Evolutionary conservation across 1,140 invertebrate genomes (phyloP).

Genomic region (Zaprionus gabonicus): DNA sequence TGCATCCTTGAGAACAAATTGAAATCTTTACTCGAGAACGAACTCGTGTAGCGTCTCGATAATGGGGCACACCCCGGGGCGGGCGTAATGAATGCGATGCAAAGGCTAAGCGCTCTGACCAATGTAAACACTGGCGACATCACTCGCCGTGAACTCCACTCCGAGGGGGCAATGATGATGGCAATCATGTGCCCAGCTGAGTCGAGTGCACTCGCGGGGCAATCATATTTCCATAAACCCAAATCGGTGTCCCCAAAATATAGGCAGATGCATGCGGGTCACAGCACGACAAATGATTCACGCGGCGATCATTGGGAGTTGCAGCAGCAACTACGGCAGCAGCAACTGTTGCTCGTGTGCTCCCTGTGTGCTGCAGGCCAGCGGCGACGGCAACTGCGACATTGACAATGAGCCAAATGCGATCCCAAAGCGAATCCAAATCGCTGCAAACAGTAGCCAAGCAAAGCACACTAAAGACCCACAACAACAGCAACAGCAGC

Average conservation of each 20-base stretch:
- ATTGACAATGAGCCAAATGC: constrained; percentile 79
- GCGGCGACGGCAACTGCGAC: constrained; percentile 42
- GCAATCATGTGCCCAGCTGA: constrained; percentile 8
- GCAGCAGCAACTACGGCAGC: not conserved
- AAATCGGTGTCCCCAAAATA: constrained; percentile 22
- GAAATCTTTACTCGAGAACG: constrained; percentile 53
- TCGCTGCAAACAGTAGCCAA: constrained; percentile 74
- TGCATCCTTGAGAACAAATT: constrained; percentile 68
- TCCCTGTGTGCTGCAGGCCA: constrained; percentile 45
- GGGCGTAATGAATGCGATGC: constrained; percentile 51
- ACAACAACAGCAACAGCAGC: constrained; percentile 36
- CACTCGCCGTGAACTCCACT: constrained; percentile 41
- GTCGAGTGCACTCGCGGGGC: constrained; percentile 20
- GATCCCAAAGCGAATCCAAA: constrained; percentile 54
- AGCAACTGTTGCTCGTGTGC: constrained; percentile 44
- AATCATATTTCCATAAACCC: constrained; percentile 68
- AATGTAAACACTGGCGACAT: constrained; percentile 70
- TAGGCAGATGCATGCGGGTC: constrained; percentile 21
- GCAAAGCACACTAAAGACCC: constrained; percentile 53
- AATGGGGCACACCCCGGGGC: constrained; percentile 69
- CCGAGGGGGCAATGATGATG: constrained; percentile 29
- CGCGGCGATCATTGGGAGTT: constrained; percentile 35
- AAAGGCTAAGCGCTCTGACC: constrained; percentile 58
- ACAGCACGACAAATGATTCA: constrained; percentile 80
- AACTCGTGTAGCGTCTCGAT: constrained; percentile 53